These are phyloP conservation scores for Phyllostomus discolor DNA, from an alignment of 2,113 vertebrate species.

Conservation along the genomic window DNA sequence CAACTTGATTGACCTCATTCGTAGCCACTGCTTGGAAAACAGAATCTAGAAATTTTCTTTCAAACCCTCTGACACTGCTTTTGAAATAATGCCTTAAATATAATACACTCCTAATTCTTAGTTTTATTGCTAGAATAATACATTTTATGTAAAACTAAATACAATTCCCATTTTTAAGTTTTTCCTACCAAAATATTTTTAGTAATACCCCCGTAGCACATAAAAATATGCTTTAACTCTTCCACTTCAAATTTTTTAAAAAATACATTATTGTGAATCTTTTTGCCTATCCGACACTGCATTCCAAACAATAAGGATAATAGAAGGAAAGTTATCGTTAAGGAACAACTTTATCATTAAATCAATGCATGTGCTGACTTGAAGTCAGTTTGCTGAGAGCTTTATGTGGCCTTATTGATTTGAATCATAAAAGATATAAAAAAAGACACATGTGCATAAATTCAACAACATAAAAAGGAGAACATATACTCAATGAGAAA, in stretches of 20 bases:
- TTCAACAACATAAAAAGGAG: conserved; percentile 45
- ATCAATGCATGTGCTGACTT: conserved; percentile 58
- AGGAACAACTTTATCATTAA: conserved; percentile 54
- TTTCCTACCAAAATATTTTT: neutral
- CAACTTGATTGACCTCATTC: neutral
- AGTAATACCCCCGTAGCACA: neutral
- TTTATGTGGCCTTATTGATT: conserved; percentile 61
- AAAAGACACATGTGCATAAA: conserved; percentile 36
- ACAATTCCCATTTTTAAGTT: neutral
- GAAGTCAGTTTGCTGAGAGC: conserved; percentile 52
- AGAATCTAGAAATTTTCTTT: neutral
- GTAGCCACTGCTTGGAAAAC: neutral
- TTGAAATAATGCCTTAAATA: neutral
- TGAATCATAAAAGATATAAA: conserved; percentile 58
- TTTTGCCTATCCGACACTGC: neutral
- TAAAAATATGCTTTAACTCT: neutral
- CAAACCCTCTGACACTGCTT: neutral
- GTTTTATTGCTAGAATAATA: neutral
- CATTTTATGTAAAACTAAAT: neutral
- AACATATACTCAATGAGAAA: conserved; percentile 19
- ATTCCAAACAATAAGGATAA: conserved; percentile 1
- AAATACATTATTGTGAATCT: neutral
- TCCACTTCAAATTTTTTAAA: neutral
- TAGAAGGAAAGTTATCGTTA: conserved; percentile 52
- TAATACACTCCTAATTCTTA: neutral